Conservation (phyloP, 2,888 invertebrate genomes). For the Anthrax anthrax region DNA sequence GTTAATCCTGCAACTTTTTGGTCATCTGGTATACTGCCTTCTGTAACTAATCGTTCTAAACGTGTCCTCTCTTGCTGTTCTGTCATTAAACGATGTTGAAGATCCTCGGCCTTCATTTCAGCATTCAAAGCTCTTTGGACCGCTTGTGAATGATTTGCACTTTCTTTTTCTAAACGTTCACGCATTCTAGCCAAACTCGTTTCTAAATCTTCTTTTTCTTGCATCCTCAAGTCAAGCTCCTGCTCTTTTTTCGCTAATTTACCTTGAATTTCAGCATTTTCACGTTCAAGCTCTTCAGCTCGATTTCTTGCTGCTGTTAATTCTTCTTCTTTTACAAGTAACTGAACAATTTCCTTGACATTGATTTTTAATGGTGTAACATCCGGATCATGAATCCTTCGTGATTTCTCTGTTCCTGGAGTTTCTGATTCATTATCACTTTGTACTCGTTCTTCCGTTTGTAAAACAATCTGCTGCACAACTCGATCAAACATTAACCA, state of each 20-base stretch:
- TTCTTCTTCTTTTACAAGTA: conserved; percentile 87
- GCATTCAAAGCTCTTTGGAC: conserved; percentile 51
- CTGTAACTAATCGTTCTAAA: conserved; percentile 72
- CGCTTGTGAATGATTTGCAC: conserved; percentile 73
- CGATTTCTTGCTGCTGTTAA: conserved; percentile 72
- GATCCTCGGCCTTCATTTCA: conserved; percentile 42
- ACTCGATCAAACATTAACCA: conserved; percentile 91
- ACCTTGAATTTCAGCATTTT: conserved; percentile 75
- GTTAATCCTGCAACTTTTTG: conserved; percentile 56
- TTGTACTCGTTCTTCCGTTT: conserved; percentile 43
- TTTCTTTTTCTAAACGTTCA: conserved; percentile 79
- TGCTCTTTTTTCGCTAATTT: conserved; percentile 84
- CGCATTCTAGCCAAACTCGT: conserved; percentile 66
- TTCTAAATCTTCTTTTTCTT: conserved; percentile 87
- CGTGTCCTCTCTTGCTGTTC: conserved; percentile 69
- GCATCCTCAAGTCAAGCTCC: conserved; percentile 74
- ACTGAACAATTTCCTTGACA: conserved; percentile 77
- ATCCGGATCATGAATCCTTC: conserved; percentile 55
- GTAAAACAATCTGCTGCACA: conserved; percentile 83
- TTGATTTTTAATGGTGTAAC: conserved; percentile 76
- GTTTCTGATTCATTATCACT: conserved; percentile 30
- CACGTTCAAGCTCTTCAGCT: conserved; percentile 75
- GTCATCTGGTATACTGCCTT: conserved; percentile 86
- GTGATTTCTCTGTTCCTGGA: conserved; percentile 20
- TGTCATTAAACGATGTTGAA: conserved; percentile 52